phyloP scores from a whole-genome alignment of 2,888 invertebrate species.

The Oscheius sp. region DNA sequence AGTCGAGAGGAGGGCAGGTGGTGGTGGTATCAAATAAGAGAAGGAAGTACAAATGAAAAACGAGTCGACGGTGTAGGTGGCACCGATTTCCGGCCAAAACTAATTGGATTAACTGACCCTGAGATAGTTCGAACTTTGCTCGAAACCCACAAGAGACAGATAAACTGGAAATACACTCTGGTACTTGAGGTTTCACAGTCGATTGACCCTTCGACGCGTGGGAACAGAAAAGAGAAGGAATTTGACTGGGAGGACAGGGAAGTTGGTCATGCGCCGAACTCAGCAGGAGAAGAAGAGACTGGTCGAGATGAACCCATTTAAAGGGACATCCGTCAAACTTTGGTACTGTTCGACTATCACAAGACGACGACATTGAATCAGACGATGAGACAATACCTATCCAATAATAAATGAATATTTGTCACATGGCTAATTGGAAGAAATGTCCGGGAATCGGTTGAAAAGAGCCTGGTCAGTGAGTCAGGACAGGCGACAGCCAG shows the following conservation, averaged over 20 bases:
- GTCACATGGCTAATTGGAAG: too few relatives aligned
- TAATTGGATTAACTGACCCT: constrained; percentile 9
- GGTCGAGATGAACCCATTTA: background rate
- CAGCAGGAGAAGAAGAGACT: too few relatives aligned
- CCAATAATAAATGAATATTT: too few relatives aligned
- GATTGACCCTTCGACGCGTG: constrained; percentile 4
- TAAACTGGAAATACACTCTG: constrained; percentile 13
- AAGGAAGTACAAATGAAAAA: background rate
- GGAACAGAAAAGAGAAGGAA: background rate
- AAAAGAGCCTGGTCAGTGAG: too few relatives aligned
- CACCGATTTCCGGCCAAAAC: background rate
- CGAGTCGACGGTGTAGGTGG: background rate
- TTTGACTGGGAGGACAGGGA: too few relatives aligned
- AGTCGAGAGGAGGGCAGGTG: background rate
- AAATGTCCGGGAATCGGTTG: too few relatives aligned
- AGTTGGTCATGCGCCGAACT: too few relatives aligned
- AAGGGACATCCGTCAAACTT: background rate
- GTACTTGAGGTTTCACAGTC: constrained; percentile 14
- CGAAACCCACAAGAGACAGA: background rate
- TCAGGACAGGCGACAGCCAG: too few relatives aligned
- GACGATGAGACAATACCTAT: too few relatives aligned
- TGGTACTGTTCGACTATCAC: background rate
- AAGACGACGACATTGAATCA: too few relatives aligned
- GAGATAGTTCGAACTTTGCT: background rate
- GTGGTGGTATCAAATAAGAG: background rate